These are phyloP conservation scores for Asobara japonica DNA, from an alignment of 1,140 invertebrate species.

Conservation along the genomic window DNA sequence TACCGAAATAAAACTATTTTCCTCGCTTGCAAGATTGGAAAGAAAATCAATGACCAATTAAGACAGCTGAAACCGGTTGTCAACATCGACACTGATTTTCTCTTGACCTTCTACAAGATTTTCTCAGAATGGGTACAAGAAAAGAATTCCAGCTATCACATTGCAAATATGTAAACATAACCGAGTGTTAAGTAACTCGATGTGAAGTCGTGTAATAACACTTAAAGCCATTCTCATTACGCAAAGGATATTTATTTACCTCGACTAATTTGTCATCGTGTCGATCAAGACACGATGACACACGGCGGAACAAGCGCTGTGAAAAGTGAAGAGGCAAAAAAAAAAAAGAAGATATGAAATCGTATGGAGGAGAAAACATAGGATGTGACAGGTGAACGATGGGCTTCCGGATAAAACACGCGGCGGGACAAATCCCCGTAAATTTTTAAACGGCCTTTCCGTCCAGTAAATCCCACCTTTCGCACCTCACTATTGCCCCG, in stretches of 20 bases:
- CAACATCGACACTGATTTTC: neutral
- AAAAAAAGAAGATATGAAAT: neutral
- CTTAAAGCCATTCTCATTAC: neutral
- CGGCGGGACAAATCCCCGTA: neutral
- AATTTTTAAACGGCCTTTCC: constrained; percentile 21
- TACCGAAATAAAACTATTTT: too few relatives aligned
- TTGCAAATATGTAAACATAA: neutral
- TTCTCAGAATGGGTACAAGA: neutral
- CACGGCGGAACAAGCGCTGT: neutral
- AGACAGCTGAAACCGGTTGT: neutral
- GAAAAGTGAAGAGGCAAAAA: neutral
- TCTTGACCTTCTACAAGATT: neutral
- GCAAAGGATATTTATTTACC: neutral
- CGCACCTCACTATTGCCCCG: neutral
- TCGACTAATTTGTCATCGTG: neutral
- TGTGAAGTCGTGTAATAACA: neutral
- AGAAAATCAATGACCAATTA: too few relatives aligned
- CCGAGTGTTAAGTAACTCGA: neutral
- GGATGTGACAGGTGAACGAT: neutral
- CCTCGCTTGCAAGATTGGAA: too few relatives aligned
- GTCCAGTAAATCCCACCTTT: constrained; percentile 6
- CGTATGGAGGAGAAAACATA: neutral
- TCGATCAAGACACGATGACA: neutral
- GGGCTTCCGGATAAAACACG: neutral
- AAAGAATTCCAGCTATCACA: neutral